Conservation (phyloP, 2,113 vertebrate species). For the Vicugna pacos region DNA sequence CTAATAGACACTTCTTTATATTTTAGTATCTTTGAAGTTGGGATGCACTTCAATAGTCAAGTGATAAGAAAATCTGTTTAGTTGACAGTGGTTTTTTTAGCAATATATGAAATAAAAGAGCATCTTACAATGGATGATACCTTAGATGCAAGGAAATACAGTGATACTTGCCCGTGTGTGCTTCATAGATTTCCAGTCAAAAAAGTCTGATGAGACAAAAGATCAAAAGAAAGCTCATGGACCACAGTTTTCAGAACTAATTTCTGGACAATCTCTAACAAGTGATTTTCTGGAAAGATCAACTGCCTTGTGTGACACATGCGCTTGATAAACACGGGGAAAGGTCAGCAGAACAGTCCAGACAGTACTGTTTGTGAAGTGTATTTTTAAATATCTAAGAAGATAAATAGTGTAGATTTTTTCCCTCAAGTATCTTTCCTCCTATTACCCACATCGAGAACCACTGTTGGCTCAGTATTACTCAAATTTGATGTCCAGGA, state of each 20-base stretch:
- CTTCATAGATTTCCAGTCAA: slow-evolving; percentile 17
- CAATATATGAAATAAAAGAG: neutral
- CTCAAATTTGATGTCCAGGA: neutral
- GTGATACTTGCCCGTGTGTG: neutral
- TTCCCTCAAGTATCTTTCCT: neutral
- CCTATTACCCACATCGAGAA: neutral
- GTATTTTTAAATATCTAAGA: slow-evolving; percentile 21
- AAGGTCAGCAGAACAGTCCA: neutral
- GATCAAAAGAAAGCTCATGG: neutral
- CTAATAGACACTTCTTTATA: neutral
- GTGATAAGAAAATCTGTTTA: neutral
- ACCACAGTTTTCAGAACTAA: neutral
- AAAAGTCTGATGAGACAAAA: neutral
- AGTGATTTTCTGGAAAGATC: neutral
- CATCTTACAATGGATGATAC: neutral
- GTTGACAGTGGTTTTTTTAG: neutral
- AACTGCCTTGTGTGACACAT: neutral
- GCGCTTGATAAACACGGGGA: neutral
- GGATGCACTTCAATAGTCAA: neutral
- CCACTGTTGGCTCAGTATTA: neutral
- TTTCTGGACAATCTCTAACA: neutral
- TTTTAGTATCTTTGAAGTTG: neutral
- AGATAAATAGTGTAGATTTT: neutral
- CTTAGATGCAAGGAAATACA: neutral
- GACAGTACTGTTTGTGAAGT: slow-evolving; percentile 9